These are phyloP conservation scores for Centropristis striata DNA, from an alignment of 2,113 vertebrate species.

Conservation along the genomic window DNA sequence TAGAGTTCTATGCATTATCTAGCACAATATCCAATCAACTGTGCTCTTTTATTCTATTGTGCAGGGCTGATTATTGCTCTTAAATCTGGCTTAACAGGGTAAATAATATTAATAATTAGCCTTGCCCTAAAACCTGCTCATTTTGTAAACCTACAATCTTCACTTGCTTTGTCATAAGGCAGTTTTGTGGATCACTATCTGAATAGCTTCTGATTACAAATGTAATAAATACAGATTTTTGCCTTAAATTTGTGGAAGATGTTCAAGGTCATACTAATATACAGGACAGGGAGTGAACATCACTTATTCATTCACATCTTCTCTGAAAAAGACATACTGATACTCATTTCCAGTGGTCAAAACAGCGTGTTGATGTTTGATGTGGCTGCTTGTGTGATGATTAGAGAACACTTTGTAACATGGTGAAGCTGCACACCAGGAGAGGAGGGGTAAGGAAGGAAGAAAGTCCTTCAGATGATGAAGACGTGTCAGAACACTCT, in stretches of 20 bases:
- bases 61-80: background rate
- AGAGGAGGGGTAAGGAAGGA: slow-evolving; percentile 12
- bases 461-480: slow-evolving; percentile 19
- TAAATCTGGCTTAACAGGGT: slow-evolving; percentile 18
- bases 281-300: background rate
- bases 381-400: slow-evolving; percentile 29
- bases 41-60: background rate
- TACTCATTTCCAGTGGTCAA: slow-evolving; percentile 28
- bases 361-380: slow-evolving; percentile 34
- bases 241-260: background rate
- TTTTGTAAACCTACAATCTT: background rate
- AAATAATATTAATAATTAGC: slow-evolving; percentile 42
- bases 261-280: background rate
- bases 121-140: background rate
- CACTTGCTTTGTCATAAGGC: background rate
- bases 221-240: background rate
- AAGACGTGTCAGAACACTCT: background rate
- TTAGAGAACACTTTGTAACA: slow-evolving; percentile 41
- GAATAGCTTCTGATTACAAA: background rate
- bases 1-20: background rate
- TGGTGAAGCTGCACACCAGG: slow-evolving; percentile 25
- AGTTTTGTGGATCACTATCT: background rate
- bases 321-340: background rate
- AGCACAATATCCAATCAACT: slow-evolving; percentile 20
- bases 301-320: slow-evolving; percentile 28